Base-by-base conservation (phyloP, 2,797 vertebrate species). In the Mormyrops boulengeri region DNA sequence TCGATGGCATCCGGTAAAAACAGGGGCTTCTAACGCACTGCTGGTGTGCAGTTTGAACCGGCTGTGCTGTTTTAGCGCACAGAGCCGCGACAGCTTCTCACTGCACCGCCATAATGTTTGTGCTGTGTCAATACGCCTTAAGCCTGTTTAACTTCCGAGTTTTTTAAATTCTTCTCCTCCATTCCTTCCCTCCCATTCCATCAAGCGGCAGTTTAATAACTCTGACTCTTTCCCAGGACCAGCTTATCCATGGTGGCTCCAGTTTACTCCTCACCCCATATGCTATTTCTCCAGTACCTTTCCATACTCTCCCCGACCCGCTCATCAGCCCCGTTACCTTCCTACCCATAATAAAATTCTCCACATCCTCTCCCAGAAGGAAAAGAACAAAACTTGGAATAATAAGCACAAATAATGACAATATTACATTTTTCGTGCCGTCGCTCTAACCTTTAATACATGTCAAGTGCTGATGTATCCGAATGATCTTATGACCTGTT, bases 201-300 rank as follows among this genome's bases (percentile, higher is more conserved):
- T 92, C 88, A 91, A 90, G 77, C 89, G 85, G 89, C 91, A 77
- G 88, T 89, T 90, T 77, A 55, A 69, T 87, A 90, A 89, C 89
- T 91, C 89, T 91, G 85, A 82, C 87, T 88, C 60, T 89, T 91
- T 89, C 90, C 89, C 62, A 22, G 66, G 88, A 89, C 90, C 60
- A 69, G 88, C 90, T 90, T 91, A 93, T 93, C 92, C 91, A 91
- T 89, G 90, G 90, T 91, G 89, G 90, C 89, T 90, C 88, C 82
- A 89, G 52, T 89, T 88, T 88, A 57, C 85, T 41, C 44, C 88
- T 49, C 49, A 73, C 91, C 91, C 91, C 84, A 89, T 14, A 11
- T 77, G 88, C 91, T 88, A 90, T 92, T 93, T 91, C 89, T 92
- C 89, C 91, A 91, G 88, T 92, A 92, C 90, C 87, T 90, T 84